Evolutionary conservation across 1,140 invertebrate genomes (phyloP).

Genomic region (Bombus waltoni): DNA sequence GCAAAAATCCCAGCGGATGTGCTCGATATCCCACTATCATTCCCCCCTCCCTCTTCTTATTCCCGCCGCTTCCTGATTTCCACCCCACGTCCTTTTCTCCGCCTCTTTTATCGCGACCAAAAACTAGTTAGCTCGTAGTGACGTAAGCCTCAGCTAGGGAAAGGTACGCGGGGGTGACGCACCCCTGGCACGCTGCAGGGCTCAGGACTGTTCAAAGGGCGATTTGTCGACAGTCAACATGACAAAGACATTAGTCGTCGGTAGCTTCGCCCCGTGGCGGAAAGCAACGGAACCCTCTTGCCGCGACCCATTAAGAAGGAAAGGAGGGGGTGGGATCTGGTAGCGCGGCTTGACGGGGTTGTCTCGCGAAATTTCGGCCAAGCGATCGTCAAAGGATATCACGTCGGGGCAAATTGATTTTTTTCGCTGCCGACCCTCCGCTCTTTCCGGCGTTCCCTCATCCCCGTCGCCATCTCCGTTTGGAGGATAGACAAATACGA

Average conservation of each 20-base stretch:
- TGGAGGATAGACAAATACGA: slow-evolving; percentile 41
- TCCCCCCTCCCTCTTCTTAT: not conserved
- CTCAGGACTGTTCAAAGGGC: slow-evolving; percentile 71
- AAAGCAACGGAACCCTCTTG: slow-evolving; percentile 49
- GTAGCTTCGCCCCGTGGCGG: slow-evolving; percentile 19
- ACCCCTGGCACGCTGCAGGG: slow-evolving; percentile 10
- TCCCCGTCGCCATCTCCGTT: not conserved
- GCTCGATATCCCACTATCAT: slow-evolving; percentile 8
- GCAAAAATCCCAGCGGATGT: slow-evolving; percentile 17
- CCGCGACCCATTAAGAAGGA: slow-evolving; percentile 71
- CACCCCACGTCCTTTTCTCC: not conserved
- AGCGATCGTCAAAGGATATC: slow-evolving; percentile 74
- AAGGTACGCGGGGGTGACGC: slow-evolving; percentile 13
- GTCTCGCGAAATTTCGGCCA: slow-evolving; percentile 71
- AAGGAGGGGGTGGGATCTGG: not conserved
- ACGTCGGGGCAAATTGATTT: slow-evolving; percentile 77
- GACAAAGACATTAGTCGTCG: slow-evolving; percentile 78
- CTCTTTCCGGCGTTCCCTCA: not conserved
- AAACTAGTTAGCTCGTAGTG: slow-evolving; percentile 41
- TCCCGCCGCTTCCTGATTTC: not conserved
- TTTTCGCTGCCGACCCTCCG: slow-evolving; percentile 28
- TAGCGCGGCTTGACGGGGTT: slow-evolving; percentile 18
- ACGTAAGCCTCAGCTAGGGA: slow-evolving; percentile 23
- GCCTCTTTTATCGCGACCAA: not conserved
- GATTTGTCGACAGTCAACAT: slow-evolving; percentile 80